phyloP scores from a whole-genome alignment of 2,113 vertebrate genomes.

The Epinephelus moara region DNA sequence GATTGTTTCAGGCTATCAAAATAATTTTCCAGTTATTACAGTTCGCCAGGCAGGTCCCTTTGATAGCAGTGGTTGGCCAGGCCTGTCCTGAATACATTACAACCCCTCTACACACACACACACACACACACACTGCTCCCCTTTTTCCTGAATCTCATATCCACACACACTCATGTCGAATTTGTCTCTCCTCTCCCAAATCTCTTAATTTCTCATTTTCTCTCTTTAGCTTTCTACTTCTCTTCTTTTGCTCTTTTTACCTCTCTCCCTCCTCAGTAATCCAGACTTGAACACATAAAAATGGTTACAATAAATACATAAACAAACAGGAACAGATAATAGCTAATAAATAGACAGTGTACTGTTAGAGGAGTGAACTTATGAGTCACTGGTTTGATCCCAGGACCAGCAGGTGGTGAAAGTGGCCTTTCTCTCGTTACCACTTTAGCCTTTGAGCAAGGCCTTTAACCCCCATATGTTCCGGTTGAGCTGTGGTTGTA shows the following conservation, averaged over 20 bases:
- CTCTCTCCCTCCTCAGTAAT: neutral
- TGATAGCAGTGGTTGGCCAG: constrained; percentile 99
- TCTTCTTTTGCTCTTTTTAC: neutral
- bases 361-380: neutral
- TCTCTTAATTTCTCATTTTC: constrained; percentile 22
- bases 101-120: constrained; percentile 60
- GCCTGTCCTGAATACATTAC: constrained; percentile 99
- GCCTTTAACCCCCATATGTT: neutral
- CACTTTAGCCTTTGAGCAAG: neutral
- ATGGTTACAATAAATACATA: neutral
- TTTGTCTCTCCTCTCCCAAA: constrained; percentile 19
- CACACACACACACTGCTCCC: constrained; percentile 6
- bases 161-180: constrained; percentile 18
- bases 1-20: constrained; percentile 99
- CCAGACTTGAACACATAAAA: neutral
- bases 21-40: constrained; percentile 99
- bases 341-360: neutral
- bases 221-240: neutral
- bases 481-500: neutral
- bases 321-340: neutral
- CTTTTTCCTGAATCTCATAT: constrained; percentile 36
- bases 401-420: neutral
- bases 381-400: neutral
- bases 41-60: constrained; percentile 99
- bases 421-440: neutral